Percentiles rank a stretch among this genome's conserved stretches.
Conservation (phyloP, 2,888 invertebrate genomes). For the Agrotis segetum region DNA sequence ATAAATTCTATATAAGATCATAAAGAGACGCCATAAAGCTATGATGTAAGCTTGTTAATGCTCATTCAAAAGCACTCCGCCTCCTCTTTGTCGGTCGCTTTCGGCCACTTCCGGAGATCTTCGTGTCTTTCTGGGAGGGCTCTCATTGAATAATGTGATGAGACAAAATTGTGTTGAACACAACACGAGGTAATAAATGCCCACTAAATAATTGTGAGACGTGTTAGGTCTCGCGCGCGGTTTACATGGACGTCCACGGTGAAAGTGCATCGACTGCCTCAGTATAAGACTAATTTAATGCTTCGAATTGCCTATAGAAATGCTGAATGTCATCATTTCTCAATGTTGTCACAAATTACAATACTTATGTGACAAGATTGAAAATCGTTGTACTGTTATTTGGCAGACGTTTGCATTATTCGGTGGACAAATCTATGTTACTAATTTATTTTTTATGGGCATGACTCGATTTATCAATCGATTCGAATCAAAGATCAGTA, state of each 20-base stretch:
- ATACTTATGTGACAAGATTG: constrained; percentile 48
- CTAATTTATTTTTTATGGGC: constrained; percentile 15
- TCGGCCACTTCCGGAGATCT: constrained; percentile 73
- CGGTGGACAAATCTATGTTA: constrained; percentile 34
- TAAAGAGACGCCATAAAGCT: constrained; percentile 58
- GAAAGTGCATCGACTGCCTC: constrained; percentile 49
- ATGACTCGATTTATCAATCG: not conserved
- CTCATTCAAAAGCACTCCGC: constrained; percentile 72
- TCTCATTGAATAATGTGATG: constrained; percentile 78
- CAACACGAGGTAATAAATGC: constrained; percentile 77
- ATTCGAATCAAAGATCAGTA: constrained; percentile 9
- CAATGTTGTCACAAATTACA: constrained; percentile 53
- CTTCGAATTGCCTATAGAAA: constrained; percentile 55
- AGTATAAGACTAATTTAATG: constrained; percentile 56
- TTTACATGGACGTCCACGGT: constrained; percentile 66
- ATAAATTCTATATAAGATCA: constrained; percentile 58
- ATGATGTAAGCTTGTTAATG: constrained; percentile 71
- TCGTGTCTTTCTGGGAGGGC: constrained; percentile 79
- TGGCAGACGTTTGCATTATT: constrained; percentile 23
- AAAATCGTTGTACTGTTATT: constrained; percentile 48
- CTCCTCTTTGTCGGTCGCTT: constrained; percentile 72
- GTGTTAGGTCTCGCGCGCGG: constrained; percentile 53
- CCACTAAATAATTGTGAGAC: constrained; percentile 76
- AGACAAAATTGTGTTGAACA: constrained; percentile 81
- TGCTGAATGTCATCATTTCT: constrained; percentile 59